These are phyloP conservation scores for Akabosia matsudoensis DNA, from an alignment of 1,140 invertebrate species.

Conservation along the genomic window DNA sequence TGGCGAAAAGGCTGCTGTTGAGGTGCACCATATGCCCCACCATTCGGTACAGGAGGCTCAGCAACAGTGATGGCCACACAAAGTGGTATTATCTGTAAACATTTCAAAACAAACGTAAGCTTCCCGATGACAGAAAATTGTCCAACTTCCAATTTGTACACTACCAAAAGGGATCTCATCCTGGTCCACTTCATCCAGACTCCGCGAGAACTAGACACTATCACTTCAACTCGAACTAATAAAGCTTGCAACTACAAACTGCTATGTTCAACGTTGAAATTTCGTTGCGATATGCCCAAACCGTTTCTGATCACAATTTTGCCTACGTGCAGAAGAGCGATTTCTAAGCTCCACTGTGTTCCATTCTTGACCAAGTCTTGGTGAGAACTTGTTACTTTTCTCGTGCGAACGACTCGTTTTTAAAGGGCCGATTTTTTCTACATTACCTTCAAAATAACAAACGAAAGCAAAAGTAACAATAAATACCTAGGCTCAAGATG, in stretches of 20 bases:
- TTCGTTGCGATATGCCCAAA: no score
- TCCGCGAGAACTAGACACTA: no score
- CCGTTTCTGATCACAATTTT: no score
- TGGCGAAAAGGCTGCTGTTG: background rate
- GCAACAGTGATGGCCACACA: slow-evolving; percentile 9
- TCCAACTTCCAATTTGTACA: background rate
- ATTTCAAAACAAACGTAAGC: background rate
- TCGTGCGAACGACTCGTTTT: background rate
- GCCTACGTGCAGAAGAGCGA: no score
- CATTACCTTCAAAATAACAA: background rate
- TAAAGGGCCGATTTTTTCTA: slow-evolving; percentile 16
- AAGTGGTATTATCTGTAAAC: background rate
- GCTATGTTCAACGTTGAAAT: no score
- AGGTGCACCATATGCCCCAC: slow-evolving; percentile 18
- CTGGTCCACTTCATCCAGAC: background rate
- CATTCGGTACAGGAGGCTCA: slow-evolving; percentile 1
- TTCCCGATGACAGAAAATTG: background rate
- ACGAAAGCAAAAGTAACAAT: slow-evolving; percentile 1
- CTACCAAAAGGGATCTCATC: background rate
- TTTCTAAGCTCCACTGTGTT: no score
- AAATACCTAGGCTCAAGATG: no score
- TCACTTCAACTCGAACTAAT: no score
- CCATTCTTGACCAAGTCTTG: background rate
- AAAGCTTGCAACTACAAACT: no score
- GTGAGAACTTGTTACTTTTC: background rate